Conservation (phyloP, 2,888 invertebrate species). For the Euphydryas editha region DNA sequence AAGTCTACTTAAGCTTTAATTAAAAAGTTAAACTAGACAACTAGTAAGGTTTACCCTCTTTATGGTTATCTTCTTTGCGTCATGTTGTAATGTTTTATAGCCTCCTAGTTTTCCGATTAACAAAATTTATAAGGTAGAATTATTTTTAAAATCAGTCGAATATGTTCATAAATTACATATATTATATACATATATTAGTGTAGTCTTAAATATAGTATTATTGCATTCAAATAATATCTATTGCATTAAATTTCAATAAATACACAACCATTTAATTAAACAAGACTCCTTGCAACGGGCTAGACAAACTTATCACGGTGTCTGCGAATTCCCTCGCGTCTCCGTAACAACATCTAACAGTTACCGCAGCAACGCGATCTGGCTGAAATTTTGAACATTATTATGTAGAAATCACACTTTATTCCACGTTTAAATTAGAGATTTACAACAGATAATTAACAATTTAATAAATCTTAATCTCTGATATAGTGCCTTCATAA, state of each 20-base stretch:
- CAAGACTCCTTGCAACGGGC: conserved; percentile 19
- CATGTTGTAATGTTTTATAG: too few species aligned
- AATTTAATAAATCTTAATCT: too few species aligned
- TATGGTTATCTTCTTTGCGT: neutral
- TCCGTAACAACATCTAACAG: conserved; percentile 28
- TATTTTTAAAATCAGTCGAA: too few species aligned
- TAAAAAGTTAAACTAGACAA: conserved; percentile 9
- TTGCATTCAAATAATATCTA: neutral
- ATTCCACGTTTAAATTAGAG: too few species aligned
- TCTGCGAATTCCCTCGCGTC: conserved; percentile 27
- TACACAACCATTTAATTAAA: conserved; percentile 25
- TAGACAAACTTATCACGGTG: conserved; percentile 26
- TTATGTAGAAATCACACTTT: neutral
- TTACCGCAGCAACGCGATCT: conserved; percentile 25
- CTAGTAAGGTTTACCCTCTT: neutral
- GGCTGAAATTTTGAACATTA: neutral
- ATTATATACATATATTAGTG: too few species aligned
- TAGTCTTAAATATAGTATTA: neutral
- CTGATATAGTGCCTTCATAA: too few species aligned
- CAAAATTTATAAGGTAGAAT: too few species aligned
- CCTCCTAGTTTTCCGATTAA: too few species aligned
- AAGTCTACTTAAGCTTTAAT: conserved; percentile 24
- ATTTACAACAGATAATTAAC: too few species aligned
- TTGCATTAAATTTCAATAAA: conserved; percentile 21
- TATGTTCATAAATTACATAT: too few species aligned